Evolutionary conservation across 2,797 vertebrate genomes (phyloP).

Genomic region (Melanotaenia parkinsoni): DNA sequence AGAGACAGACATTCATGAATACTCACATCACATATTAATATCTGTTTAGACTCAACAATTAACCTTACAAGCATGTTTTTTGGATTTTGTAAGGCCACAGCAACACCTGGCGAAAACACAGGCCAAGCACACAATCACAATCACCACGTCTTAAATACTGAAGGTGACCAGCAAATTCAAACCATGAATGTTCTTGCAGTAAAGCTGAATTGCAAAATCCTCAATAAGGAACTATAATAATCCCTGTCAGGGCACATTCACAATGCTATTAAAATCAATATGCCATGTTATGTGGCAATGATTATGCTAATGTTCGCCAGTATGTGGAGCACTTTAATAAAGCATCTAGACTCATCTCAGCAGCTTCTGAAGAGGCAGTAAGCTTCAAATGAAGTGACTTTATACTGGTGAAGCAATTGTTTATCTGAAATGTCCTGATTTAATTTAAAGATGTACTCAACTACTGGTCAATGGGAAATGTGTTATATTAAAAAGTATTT

Average conservation of each 20-base stretch:
- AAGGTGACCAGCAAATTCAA: background rate
- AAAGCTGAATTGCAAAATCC: background rate
- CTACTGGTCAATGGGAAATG: background rate
- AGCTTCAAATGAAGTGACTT: background rate
- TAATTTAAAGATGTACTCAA: background rate
- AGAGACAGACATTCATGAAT: background rate
- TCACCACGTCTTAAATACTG: background rate
- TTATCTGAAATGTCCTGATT: background rate
- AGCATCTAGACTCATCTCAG: slow-evolving; percentile 1
- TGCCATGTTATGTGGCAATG: slow-evolving; percentile 10
- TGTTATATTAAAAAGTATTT: background rate
- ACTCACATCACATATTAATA: background rate
- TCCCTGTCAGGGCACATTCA: slow-evolving; percentile 4
- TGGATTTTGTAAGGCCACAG: background rate
- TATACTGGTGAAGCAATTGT: background rate
- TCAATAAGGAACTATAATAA: background rate
- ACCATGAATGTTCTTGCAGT: background rate
- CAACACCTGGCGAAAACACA: background rate
- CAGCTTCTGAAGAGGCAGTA: background rate
- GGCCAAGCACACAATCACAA: background rate
- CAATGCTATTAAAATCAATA: slow-evolving; percentile 13
- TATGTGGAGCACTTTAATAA: slow-evolving; percentile 4
- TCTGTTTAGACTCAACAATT: background rate
- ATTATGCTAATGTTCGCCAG: slow-evolving; percentile 9
- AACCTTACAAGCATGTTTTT: background rate